Evolutionary conservation across 2,888 invertebrate genomes (phyloP).

Genomic region (Acleris holmiana): DNA sequence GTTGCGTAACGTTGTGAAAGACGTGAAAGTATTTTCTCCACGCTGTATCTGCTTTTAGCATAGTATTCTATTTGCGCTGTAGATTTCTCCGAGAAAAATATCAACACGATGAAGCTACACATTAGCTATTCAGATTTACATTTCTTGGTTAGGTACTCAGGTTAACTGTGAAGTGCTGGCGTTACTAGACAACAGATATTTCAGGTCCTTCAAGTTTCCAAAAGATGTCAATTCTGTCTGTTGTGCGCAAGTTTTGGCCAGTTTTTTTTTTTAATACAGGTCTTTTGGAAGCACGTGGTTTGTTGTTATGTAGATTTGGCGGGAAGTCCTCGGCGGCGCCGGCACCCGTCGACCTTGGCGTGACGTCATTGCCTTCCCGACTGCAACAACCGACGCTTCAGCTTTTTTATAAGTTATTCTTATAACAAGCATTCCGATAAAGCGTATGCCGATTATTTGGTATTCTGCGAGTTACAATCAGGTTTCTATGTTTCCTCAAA

Average conservation of each 20-base stretch:
- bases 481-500: neutral
- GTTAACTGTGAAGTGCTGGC: too few species aligned
- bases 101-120: neutral
- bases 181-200: neutral
- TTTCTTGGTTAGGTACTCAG: too few species aligned
- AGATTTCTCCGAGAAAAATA: slow-evolving; percentile 2
- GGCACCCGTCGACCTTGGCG: slow-evolving; percentile 76
- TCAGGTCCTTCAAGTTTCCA: too few species aligned
- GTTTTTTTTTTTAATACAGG: neutral
- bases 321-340: slow-evolving; percentile 63
- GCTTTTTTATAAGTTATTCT: slow-evolving; percentile 64
- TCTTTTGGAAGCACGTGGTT: slow-evolving; percentile 37
- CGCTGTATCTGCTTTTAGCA: slow-evolving; percentile 15
- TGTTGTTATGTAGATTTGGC: slow-evolving; percentile 60
- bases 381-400: slow-evolving; percentile 62
- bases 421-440: slow-evolving; percentile 46
- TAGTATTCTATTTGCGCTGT: slow-evolving; percentile 13
- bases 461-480: neutral
- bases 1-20: slow-evolving; percentile 72
- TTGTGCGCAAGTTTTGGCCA: neutral
- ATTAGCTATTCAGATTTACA: neutral
- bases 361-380: slow-evolving; percentile 80
- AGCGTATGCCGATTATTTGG: slow-evolving; percentile 33
- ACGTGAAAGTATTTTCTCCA: slow-evolving; percentile 67
- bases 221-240: too few species aligned